Evolutionary conservation across 2,113 vertebrate genomes (phyloP), one percentile per base, ranked within the genome.

Genomic region (Cryptotis parvus): DNA sequence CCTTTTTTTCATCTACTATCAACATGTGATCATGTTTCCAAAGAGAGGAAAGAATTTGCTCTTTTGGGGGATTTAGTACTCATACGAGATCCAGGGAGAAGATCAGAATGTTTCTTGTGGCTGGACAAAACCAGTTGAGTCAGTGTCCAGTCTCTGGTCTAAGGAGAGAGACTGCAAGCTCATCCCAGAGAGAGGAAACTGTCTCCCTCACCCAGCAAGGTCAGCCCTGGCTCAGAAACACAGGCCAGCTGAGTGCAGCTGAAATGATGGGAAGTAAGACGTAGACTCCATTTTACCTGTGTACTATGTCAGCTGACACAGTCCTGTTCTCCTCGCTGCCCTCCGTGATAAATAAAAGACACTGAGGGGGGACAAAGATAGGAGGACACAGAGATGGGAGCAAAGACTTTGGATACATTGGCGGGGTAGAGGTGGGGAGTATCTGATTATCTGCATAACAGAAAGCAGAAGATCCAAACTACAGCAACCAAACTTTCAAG

Each of bases 121-220:
- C 86, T 80, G 73, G 58, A 91, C 80, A 75, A 94, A 90, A 89
- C 73, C 90, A 94, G 82, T 87, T 37, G 91, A 95, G 58, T 43
- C 41, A 74, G 89, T 91, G 74, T 82, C 89, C 63, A 81, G 63
- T 61, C 15, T 91, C 10, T 90, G 92, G 94, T 75, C 92, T 66
- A 55, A 89, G 90, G 82, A 91, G 79, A 78, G 66, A 93, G 80
- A 92, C 90, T 3, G 68, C 72, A 79, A 73, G 81, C 76, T 22
- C 15, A 58, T 49, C 66, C 41, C 15, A 78, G 11, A 39, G 45
- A 83, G 31, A 5, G 55, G 58, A 41, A 27, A 45, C 68, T 35
- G 12, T 1, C 58, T 75, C 92, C 45, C 58, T 91, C 45, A 0
- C 12, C 29, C 55, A 72, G 74, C 63, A 79, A 92, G 93, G 91